Conservation (phyloP, 2,888 invertebrate genomes). For the Ophion ventricosus region DNA sequence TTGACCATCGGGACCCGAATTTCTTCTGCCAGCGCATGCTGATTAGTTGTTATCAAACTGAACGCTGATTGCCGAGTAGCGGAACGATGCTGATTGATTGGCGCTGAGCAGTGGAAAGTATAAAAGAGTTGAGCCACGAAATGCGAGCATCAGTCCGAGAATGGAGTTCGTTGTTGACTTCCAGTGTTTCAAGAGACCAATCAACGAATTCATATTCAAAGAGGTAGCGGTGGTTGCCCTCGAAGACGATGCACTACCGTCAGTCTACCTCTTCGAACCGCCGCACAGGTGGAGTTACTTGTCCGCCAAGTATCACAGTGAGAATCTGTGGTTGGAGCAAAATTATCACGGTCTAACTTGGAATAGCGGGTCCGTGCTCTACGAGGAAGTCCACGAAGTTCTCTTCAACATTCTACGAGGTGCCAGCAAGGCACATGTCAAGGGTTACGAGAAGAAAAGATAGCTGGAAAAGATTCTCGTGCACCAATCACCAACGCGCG, state of each 20-base stretch:
- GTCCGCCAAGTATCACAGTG: slow-evolving; percentile 44
- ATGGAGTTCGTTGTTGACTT: slow-evolving; percentile 55
- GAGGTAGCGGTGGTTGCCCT: slow-evolving; percentile 44
- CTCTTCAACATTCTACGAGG: slow-evolving; percentile 5
- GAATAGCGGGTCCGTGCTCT: slow-evolving; percentile 27
- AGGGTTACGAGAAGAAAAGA: too few relatives aligned
- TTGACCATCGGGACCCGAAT: neutral
- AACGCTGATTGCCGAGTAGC: neutral
- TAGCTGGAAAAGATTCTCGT: too few relatives aligned
- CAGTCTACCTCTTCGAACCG: slow-evolving; percentile 43
- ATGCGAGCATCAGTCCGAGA: slow-evolving; percentile 11
- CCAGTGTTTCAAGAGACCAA: slow-evolving; percentile 47
- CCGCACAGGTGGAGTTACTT: slow-evolving; percentile 41
- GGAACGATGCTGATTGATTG: neutral
- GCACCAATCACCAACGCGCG: too few relatives aligned
- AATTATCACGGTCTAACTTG: slow-evolving; percentile 51
- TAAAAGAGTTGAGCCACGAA: slow-evolving; percentile 6
- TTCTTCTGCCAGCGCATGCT: neutral
- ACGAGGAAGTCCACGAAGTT: slow-evolving; percentile 40
- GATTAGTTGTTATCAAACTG: neutral
- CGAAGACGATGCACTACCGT: slow-evolving; percentile 22
- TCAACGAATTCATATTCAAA: slow-evolving; percentile 53
- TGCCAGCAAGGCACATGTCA: too few relatives aligned
- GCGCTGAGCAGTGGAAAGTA: slow-evolving; percentile 4
- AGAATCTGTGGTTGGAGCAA: slow-evolving; percentile 31